Percentiles rank a stretch among this genome's conserved stretches.
phyloP scores from a whole-genome alignment of 2,888 invertebrate species.

The Microchrysa polita region DNA sequence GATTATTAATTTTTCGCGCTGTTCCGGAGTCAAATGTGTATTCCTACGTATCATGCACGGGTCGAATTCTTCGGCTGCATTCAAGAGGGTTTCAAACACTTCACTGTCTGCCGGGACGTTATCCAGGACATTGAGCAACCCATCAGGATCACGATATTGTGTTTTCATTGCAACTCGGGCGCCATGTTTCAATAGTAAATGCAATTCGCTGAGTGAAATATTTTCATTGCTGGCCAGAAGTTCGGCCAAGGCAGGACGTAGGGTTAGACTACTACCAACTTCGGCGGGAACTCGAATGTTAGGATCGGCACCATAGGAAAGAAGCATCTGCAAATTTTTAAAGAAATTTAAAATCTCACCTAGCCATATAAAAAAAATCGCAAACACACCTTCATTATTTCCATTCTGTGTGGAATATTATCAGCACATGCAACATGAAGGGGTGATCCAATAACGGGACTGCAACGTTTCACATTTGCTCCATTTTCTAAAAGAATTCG shows the following conservation, averaged over 20 bases:
- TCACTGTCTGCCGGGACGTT: constrained; percentile 68
- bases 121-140: constrained; percentile 81
- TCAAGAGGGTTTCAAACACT: constrained; percentile 74
- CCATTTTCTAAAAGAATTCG: constrained; percentile 76
- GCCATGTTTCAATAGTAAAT: constrained; percentile 77
- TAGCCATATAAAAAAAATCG: not conserved
- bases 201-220: constrained; percentile 73
- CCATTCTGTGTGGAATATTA: constrained; percentile 75
- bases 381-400: constrained; percentile 67
- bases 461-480: constrained; percentile 81
- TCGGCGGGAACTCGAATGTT: constrained; percentile 79
- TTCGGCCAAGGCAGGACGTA: constrained; percentile 83
- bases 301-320: constrained; percentile 78
- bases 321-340: constrained; percentile 73
- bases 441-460: constrained; percentile 83
- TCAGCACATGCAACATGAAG: constrained; percentile 86
- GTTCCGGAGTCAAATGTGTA: constrained; percentile 71
- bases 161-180: constrained; percentile 81
- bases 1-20: constrained; percentile 73
- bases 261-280: constrained; percentile 71
- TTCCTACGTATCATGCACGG: constrained; percentile 82
- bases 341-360: not conserved
- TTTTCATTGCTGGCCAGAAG: constrained; percentile 81
- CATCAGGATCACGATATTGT: constrained; percentile 84
- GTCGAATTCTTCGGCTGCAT: constrained; percentile 81